Evolutionary conservation across 2,797 vertebrate species (phyloP).

Genomic region (Mus caroli): DNA sequence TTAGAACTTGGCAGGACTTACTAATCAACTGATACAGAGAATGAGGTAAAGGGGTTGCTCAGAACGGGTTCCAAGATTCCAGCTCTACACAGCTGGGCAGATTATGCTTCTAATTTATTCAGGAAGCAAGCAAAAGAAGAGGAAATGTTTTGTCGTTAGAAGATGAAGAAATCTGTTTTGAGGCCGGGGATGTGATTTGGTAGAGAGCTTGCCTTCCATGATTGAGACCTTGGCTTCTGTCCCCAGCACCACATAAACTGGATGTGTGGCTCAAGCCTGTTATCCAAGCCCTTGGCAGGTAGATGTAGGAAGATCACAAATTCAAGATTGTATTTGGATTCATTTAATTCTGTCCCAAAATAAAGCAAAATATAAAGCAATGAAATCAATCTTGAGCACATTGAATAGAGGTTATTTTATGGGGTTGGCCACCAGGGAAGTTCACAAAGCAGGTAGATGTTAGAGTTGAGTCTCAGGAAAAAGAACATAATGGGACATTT

Average conservation of each 20-base stretch:
- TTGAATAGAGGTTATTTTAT: background rate
- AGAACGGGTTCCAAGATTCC: conserved; percentile 13
- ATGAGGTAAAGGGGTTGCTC: conserved; percentile 4
- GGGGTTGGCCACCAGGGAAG: background rate
- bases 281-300: background rate
- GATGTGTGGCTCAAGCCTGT: background rate
- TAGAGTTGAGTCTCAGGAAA: background rate
- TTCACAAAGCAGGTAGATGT: background rate
- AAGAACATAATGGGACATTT: background rate
- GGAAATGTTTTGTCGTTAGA: background rate
- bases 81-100: background rate
- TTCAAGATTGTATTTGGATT: background rate
- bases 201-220: background rate
- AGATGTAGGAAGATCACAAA: background rate
- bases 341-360: background rate
- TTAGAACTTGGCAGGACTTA: conserved; percentile 32
- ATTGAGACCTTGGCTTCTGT: background rate
- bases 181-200: background rate
- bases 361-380: background rate
- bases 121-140: conserved; percentile 1
- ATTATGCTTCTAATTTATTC: conserved; percentile 6
- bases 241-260: background rate
- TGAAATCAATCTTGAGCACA: conserved; percentile 9
- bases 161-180: conserved; percentile 8
- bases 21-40: background rate